A percentile compares a stretch with the other conserved stretches of the same genome.
These are phyloP conservation scores for Antedon mediterranea DNA, from an alignment of 53 echinoderm and acorn worm genomes.

Conservation along the genomic window DNA sequence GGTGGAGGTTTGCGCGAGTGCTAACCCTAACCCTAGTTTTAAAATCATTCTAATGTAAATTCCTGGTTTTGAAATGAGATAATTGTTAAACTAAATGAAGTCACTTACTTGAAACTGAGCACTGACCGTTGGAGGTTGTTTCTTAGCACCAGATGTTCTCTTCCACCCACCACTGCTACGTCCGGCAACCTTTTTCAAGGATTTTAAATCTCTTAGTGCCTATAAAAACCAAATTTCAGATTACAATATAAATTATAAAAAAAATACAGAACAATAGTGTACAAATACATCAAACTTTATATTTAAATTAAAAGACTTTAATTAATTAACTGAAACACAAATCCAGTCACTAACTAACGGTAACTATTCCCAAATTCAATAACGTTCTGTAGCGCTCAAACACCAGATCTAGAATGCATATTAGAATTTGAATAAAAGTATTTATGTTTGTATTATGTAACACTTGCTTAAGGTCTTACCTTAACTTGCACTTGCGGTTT, in stretches of 20 bases:
- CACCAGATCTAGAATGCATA: too few relatives aligned
- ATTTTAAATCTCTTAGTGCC: constrained; percentile 81
- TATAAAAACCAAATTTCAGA: constrained; percentile 4
- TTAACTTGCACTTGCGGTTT: not conserved
- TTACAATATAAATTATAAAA: not conserved
- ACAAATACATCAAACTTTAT: not conserved
- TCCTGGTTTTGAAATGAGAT: too few relatives aligned
- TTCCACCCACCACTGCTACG: constrained; percentile 40
- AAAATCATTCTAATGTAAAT: too few relatives aligned
- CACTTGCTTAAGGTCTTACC: not conserved
- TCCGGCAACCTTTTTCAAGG: constrained; percentile 65
- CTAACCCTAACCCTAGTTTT: too few relatives aligned
- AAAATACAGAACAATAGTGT: not conserved
- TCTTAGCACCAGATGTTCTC: constrained; percentile 55
- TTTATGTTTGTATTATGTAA: too few relatives aligned
- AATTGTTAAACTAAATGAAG: too few relatives aligned
- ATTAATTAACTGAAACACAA: not conserved
- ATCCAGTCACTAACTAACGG: not conserved
- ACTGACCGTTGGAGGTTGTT: constrained; percentile 82
- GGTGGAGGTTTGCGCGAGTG: too few relatives aligned
- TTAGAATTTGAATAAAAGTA: too few relatives aligned
- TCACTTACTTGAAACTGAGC: constrained; percentile 85
- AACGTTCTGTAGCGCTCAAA: too few relatives aligned
- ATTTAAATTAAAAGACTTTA: not conserved
- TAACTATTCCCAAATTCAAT: too few relatives aligned